phyloP scores from a whole-genome alignment of 2,888 invertebrate species.

The Zaprionus obscuricornis region DNA sequence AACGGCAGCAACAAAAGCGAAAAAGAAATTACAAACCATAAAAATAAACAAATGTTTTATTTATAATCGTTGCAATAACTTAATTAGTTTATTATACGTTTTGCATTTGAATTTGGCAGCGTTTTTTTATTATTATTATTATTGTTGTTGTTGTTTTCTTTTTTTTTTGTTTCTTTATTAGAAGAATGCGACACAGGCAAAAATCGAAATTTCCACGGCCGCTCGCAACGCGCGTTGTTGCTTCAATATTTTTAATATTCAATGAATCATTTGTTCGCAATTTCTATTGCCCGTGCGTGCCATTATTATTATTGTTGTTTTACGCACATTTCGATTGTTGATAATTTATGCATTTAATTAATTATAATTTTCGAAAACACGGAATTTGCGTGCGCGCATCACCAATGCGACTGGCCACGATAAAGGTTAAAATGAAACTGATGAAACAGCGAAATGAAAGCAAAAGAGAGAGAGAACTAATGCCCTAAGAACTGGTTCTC shows the following conservation, averaged over 20 bases:
- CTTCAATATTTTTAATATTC: conserved; percentile 11
- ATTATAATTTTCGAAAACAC: conserved; percentile 43
- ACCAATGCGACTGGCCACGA: conserved; percentile 13
- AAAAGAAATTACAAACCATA: conserved; percentile 28
- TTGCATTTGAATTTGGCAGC: conserved; percentile 35
- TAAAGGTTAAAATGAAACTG: conserved; percentile 49
- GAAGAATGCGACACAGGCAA: conserved; percentile 47
- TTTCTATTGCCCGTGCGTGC: conserved; percentile 7
- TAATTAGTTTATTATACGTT: conserved; percentile 10
- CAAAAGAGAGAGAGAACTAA: conserved; percentile 26
- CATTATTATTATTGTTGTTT: conserved; percentile 35
- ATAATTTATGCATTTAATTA: conserved; percentile 51
- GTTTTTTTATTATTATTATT: too few species aligned
- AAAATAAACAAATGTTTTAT: conserved; percentile 40
- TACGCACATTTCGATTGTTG: conserved; percentile 48
- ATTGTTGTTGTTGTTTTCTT: conserved; percentile 13
- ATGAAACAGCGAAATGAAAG: conserved; percentile 36
- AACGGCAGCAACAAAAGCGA: conserved; percentile 43
- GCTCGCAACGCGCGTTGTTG: conserved; percentile 41
- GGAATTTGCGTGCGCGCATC: conserved; percentile 7
- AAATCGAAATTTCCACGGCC: conserved; percentile 72
- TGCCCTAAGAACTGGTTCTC: conserved; percentile 44
- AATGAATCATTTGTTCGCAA: conserved; percentile 14
- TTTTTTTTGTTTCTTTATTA: conserved; percentile 9
- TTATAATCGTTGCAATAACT: conserved; percentile 31